Evolutionary conservation across 2,888 invertebrate genomes (phyloP).

Genomic region (Drosophila falleni): DNA sequence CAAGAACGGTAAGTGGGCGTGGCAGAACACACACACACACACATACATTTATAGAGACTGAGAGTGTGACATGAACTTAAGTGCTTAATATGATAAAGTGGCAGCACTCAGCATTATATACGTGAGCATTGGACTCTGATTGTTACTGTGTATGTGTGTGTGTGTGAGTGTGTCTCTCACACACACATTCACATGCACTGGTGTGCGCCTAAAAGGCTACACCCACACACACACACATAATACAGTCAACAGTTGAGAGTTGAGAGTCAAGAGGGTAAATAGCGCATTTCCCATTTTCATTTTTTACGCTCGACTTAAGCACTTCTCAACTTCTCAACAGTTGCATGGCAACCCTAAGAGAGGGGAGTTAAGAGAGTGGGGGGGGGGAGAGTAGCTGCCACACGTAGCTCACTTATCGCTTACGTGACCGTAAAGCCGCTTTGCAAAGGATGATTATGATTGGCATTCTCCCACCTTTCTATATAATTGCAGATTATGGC

Average conservation of each 20-base stretch:
- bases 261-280: conserved; percentile 55
- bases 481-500: conserved; percentile 89
- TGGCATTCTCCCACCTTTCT: conserved; percentile 49
- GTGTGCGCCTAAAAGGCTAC: conserved; percentile 2
- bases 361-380: not conserved
- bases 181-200: conserved; percentile 16
- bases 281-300: conserved; percentile 81
- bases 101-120: conserved; percentile 60
- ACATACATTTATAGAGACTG: not conserved
- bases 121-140: conserved; percentile 26
- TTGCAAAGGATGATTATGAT: conserved; percentile 59
- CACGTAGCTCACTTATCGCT: conserved; percentile 70
- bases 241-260: conserved; percentile 16
- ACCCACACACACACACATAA: conserved; percentile 34
- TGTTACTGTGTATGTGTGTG: conserved; percentile 19
- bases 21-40: conserved; percentile 9
- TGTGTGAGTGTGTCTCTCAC: conserved; percentile 19
- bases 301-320: conserved; percentile 77
- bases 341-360: conserved; percentile 63
- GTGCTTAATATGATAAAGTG: conserved; percentile 82
- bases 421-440: conserved; percentile 70
- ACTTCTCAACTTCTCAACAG: conserved; percentile 37
- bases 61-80: conserved; percentile 72
- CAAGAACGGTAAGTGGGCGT: conserved; percentile 82
- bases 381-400: conserved; percentile 14